Evolutionary conservation across 1,140 invertebrate genomes (phyloP), one percentile per base, ranked within the genome.

Genomic region (Lutraria rhynchaena): DNA sequence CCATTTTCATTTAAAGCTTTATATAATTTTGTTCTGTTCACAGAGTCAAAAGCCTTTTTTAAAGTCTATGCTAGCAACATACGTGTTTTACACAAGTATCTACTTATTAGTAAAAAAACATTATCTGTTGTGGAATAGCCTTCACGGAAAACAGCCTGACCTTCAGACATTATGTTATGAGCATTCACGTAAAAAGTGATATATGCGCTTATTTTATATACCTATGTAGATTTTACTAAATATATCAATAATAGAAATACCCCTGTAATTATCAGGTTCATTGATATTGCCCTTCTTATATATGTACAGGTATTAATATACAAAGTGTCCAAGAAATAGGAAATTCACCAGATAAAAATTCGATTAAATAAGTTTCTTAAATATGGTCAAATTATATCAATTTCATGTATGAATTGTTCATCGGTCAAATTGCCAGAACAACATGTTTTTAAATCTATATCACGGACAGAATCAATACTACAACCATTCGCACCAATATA

Each of bases 1-100:
- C n/a, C n/a, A n/a, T n/a, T n/a, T n/a, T n/a, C n/a, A n/a, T n/a
- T n/a, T n/a, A n/a, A n/a, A n/a, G n/a, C n/a, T n/a, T n/a, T n/a
- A n/a, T n/a, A n/a, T n/a, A n/a, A n/a, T n/a, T n/a, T n/a, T n/a
- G n/a, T n/a, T n/a, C n/a, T n/a, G n/a, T n/a, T n/a, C n/a, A n/a
- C n/a, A n/a, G n/a, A 29, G n/a, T 61, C 33, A 61, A 31, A 61
- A n/a, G 58, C 58, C 33, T 61, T 61, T 61, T 29, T 61, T 29
- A 61, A 61, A 15, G 11, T 31, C 24, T 29, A 22, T 15, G 24
- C 24, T 29, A 61, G 17, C 27, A 29, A 29, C 33, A 15, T 61
- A 24, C 33, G 27, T 29, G 24, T 61, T 29, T 31, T 13, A 61
- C 58, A 31, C 33, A 61, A 61, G n/a, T 61, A 31, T 61, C 33